These are phyloP conservation scores for Castor canadensis DNA, from an alignment of 2,113 vertebrate species.

Conservation along the genomic window DNA sequence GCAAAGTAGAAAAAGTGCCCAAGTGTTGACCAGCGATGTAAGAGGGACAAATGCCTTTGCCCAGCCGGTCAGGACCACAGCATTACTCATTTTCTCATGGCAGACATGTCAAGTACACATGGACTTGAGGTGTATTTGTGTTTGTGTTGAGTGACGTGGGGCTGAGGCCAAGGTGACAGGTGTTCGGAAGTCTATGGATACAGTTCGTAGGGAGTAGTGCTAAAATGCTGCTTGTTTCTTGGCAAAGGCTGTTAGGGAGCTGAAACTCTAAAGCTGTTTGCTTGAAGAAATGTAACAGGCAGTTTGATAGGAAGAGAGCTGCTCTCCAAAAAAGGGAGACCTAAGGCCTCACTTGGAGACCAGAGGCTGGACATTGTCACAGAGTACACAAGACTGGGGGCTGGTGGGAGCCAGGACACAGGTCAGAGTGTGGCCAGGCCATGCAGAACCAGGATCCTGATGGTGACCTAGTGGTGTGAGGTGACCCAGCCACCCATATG, in stretches of 20 bases:
- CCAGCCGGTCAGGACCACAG: not conserved
- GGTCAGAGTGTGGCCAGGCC: not conserved
- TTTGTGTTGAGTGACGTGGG: not conserved
- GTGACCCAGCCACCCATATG: not conserved
- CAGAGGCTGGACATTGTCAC: too few relatives aligned
- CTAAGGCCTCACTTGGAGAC: rapidly evolving
- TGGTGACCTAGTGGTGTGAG: not conserved
- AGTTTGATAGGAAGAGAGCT: not conserved
- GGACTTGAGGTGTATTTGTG: rapidly evolving
- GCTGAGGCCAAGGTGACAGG: not conserved
- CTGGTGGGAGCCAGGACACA: not conserved
- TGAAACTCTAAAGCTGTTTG: not conserved
- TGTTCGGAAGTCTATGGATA: not conserved
- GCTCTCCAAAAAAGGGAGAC: rapidly evolving
- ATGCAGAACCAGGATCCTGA: too few relatives aligned
- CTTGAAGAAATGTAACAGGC: not conserved
- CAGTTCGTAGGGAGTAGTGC: not conserved
- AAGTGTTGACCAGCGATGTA: not conserved
- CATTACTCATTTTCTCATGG: not conserved
- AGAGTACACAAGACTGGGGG: not conserved
- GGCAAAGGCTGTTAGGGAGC: not conserved
- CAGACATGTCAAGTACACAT: rapidly evolving
- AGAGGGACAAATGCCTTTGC: not conserved
- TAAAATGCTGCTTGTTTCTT: not conserved
- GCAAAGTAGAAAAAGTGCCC: not conserved